Base-by-base conservation (phyloP, 2,113 vertebrate species). In the Xerus inauris region DNA sequence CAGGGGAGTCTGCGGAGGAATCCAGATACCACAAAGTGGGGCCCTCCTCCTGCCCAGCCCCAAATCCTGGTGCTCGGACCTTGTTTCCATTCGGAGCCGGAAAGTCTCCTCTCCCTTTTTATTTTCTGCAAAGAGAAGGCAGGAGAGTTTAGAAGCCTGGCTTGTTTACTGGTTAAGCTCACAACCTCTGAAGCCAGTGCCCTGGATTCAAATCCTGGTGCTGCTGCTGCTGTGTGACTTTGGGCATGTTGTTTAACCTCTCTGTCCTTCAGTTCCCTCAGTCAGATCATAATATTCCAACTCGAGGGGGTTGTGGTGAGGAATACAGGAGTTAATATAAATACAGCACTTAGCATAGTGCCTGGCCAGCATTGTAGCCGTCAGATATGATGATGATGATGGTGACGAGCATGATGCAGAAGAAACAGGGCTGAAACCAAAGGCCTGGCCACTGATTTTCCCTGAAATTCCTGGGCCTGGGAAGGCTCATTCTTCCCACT, bases 41-140 rank as follows among this genome's bases (percentile, higher is more conserved):
- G 5, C 26, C n/a, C 77, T 75, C 54, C 47, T 77, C 69, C 73
- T 6, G 1, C n/a, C 71, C 12, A 51, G 6, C 26, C 19, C 51
- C 9, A 26, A 72, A 62, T 73, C 82, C 76, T 40, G 47, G 59
- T 24, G 12, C 6, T 32, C 94, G 59, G 45, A 97, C 97, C 93
- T 95, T 47, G 96, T 91, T 76, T 87, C 62, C 11, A 94, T 94
- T 75, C 22, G 54, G 26, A 97, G 95, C 81, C 1, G 79, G 77
- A 94, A 97, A 45, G 95, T 97, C 22, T 89, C 90, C 42, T 96
- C 54, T 10, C 35, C 87, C 1, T 81, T 94, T 77, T 77, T 94
- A 38, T 87, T 87, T 35, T 71, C 97, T 97, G 95, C 65, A 64
- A 85, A 96, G 47, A 95, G 69, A 97, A 89, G 49, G 40, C 47